Evolutionary conservation across 2,797 vertebrate genomes (phyloP).

Genomic region (Pantherophis alleghaniensis): DNA sequence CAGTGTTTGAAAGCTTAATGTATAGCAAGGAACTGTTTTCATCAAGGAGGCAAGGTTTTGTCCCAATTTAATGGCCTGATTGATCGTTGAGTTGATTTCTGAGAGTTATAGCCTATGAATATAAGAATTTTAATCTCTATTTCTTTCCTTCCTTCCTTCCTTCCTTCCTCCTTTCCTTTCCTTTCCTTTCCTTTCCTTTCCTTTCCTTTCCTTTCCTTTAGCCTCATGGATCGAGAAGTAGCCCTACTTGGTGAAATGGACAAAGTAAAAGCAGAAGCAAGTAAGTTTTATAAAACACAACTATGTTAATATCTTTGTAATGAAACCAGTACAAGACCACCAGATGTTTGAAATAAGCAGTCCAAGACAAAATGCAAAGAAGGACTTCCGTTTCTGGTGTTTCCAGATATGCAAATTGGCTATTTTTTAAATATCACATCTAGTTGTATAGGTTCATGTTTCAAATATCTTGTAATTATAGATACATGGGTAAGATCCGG

Average conservation of each 20-base stretch:
- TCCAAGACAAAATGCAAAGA: background rate
- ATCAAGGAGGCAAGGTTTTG: background rate
- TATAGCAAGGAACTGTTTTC: background rate
- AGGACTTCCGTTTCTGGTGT: background rate
- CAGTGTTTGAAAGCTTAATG: background rate
- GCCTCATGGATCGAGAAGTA: constrained; percentile 96
- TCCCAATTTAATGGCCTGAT: background rate
- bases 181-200: background rate
- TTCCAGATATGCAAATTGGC: background rate
- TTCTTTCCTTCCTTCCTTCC: no score
- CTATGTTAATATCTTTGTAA: background rate
- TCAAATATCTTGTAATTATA: background rate
- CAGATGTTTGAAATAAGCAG: background rate
- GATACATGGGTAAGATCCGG: background rate
- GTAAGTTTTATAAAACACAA: constrained; percentile 73
- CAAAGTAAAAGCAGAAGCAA: constrained; percentile 95
- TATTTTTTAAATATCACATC: background rate
- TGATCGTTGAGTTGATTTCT: background rate
- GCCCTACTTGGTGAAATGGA: constrained; percentile 91
- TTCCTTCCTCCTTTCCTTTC: background rate
- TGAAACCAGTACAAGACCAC: background rate
- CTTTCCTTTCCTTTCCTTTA: constrained; percentile 44
- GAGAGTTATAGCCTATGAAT: background rate
- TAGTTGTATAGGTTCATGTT: background rate
- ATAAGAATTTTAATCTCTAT: background rate